A percentile compares a stretch with the other conserved stretches of the same genome.
These are phyloP conservation scores for Oscarella lobularis DNA, from an alignment of 37 sponge, comb jelly and placozoan genomes.

Conservation along the genomic window DNA sequence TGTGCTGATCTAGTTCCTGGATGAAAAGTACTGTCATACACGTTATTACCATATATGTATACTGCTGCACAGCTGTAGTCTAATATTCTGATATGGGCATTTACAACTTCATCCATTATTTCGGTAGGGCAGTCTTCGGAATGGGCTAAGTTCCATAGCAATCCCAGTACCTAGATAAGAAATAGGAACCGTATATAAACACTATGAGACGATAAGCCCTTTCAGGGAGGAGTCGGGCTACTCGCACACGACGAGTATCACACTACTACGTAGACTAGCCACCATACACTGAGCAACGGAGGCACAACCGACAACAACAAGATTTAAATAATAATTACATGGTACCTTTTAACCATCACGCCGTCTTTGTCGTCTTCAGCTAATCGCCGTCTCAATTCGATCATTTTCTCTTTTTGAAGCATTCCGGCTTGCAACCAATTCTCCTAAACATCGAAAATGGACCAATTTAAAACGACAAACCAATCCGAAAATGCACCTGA, in stretches of 20 bases:
- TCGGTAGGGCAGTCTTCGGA: constrained; percentile 79
- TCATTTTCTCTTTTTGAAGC: constrained; percentile 78
- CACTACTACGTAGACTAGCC: too few species aligned
- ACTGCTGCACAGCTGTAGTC: constrained; percentile 85
- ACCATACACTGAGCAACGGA: too few species aligned
- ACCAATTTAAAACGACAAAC: background rate
- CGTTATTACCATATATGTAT: background rate
- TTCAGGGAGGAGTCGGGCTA: too few species aligned
- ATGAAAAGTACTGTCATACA: background rate
- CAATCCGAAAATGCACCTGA: constrained; percentile 31
- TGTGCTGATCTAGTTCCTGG: constrained; percentile 75
- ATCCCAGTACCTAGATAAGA: constrained; percentile 71
- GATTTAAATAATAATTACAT: too few species aligned
- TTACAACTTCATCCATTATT: constrained; percentile 88
- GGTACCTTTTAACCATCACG: too few species aligned
- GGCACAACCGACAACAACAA: too few species aligned
- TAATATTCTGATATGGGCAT: constrained; percentile 88
- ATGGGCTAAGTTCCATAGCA: constrained; percentile 89
- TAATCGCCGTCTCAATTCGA: constrained; percentile 89
- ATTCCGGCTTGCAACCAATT: constrained; percentile 82
- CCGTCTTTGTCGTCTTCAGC: constrained; percentile 99
- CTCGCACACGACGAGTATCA: too few species aligned
- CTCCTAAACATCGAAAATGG: too few species aligned
- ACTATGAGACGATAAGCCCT: too few species aligned
- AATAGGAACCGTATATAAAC: too few species aligned